Base-by-base conservation (phyloP, 2,888 invertebrate species). In the Megaustenia siamemsis region DNA sequence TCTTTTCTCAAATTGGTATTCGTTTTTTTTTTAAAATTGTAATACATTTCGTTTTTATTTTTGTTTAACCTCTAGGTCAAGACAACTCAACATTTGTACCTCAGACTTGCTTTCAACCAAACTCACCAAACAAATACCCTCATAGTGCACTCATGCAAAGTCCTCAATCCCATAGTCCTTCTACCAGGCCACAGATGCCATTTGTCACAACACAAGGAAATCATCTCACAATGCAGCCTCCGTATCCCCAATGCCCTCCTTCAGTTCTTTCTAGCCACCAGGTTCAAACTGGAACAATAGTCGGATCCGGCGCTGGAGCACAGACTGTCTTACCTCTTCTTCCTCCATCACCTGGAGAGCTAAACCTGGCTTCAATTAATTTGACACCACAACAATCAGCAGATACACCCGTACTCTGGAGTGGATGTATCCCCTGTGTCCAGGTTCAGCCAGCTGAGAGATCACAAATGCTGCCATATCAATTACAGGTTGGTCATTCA, bases 131-230 rank as follows among this genome's bases (percentile, higher is more conserved):
- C 12, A 21, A 68, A 21, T 80, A 68, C 53, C 45, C 53, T 24
- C 84, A 75, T n/a, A 60, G 24, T 24, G 76, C 81, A n/a, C 60
- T 73, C 6, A 28, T 81, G 60, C 81, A 75, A n/a, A 45, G 45
- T 4, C 45, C 81, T 4, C 35, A 45, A 21, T 35, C 76, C n/a
- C 75, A 75, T 32, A 80, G 28, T n/a, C 63, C 78, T 60, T 21
- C 40, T 24, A 73, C 73, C 21, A 18, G 69, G 21, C 63, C 83
- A 38, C 68, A 71, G 21, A 18, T 60, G 32, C 66, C 75, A 24
- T 60, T 53, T 56, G 12, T 66, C 45, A 35, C 45, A 45, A 6
- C 32, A 43, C 35, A 60, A 38, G 66, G 71, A 60, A 35, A 40
- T 18, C 45, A 71, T 49, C 66, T 35, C 43, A 38, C 35, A 66